phyloP scores from a whole-genome alignment of 2,888 invertebrate species.

The Drosophila birchii region DNA sequence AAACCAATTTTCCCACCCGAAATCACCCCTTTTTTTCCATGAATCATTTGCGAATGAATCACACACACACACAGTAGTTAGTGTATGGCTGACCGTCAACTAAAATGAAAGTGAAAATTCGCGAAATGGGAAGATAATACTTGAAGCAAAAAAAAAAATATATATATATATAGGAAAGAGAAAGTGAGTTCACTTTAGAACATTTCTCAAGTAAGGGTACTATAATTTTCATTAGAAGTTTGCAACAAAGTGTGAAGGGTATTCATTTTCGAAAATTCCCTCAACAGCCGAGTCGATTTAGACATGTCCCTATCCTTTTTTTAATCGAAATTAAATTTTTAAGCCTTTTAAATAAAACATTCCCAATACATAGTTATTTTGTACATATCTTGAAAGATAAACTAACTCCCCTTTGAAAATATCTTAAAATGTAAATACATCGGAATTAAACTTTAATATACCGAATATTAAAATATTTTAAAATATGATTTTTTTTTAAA shows the following conservation, averaged over 20 bases:
- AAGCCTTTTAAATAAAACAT: neutral
- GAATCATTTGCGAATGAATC: conserved; percentile 35
- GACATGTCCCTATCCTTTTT: neutral
- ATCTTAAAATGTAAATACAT: too few species aligned
- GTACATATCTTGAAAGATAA: too few species aligned
- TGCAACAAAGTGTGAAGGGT: neutral
- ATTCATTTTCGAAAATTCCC: neutral
- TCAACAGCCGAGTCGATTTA: neutral
- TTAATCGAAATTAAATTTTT: neutral
- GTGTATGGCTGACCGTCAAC: neutral
- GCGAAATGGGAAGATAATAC: neutral
- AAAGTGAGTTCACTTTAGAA: neutral
- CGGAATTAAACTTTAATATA: too few species aligned
- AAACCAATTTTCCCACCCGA: conserved; percentile 53
- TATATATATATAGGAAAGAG: neutral
- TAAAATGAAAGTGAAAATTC: conserved; percentile 21
- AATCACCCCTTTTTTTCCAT: conserved; percentile 14
- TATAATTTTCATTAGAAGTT: neutral
- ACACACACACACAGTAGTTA: conserved; percentile 1
- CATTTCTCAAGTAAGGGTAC: neutral
- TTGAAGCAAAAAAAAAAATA: neutral
- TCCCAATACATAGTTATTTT: neutral
- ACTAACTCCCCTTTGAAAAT: too few species aligned
- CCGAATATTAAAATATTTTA: neutral
- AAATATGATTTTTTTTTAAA: too few species aligned